A percentile compares a stretch with the other conserved stretches of the same genome.
phyloP scores from a whole-genome alignment of 2,113 vertebrate species.

The Istiophorus platypterus region DNA sequence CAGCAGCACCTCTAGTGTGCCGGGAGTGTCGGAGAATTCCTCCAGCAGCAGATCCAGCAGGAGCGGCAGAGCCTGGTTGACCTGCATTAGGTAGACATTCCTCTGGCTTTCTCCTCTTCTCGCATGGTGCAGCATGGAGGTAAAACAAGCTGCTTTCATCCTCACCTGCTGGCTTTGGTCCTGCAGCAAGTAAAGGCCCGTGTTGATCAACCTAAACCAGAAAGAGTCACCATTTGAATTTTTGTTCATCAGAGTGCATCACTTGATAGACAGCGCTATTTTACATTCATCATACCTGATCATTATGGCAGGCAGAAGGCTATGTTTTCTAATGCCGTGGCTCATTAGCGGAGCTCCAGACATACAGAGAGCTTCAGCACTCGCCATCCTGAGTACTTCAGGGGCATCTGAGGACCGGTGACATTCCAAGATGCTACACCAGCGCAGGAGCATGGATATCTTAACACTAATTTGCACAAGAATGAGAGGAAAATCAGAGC shows the following conservation, averaged over 20 bases:
- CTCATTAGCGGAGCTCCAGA: slow-evolving; percentile 75
- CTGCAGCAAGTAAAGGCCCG: slow-evolving; percentile 87
- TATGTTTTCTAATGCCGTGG: slow-evolving; percentile 10
- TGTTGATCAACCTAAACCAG: slow-evolving; percentile 82
- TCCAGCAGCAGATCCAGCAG: slow-evolving; percentile 85
- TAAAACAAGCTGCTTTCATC: slow-evolving; percentile 79
- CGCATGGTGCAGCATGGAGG: slow-evolving; percentile 74
- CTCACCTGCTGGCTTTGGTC: slow-evolving; percentile 88
- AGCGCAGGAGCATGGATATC: slow-evolving; percentile 64
- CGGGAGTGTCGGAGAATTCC: slow-evolving; percentile 76
- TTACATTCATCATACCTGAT: slow-evolving; percentile 80
- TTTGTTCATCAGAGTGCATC: neutral
- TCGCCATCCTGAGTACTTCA: slow-evolving; percentile 85
- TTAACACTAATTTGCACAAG: slow-evolving; percentile 67
- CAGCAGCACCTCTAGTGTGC: slow-evolving; percentile 83
- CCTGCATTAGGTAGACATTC: slow-evolving; percentile 79
- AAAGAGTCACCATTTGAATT: slow-evolving; percentile 18
- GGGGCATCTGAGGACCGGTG: slow-evolving; percentile 66
- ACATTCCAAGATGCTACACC: slow-evolving; percentile 82
- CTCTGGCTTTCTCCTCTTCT: neutral
- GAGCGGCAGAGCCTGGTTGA: slow-evolving; percentile 81
- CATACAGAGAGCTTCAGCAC: slow-evolving; percentile 80
- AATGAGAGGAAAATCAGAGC: slow-evolving; percentile 34
- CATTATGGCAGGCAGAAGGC: slow-evolving; percentile 49
- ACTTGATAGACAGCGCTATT: neutral